These are phyloP conservation scores for Chirona hameri DNA, from an alignment of 2,888 invertebrate species.

Conservation along the genomic window DNA sequence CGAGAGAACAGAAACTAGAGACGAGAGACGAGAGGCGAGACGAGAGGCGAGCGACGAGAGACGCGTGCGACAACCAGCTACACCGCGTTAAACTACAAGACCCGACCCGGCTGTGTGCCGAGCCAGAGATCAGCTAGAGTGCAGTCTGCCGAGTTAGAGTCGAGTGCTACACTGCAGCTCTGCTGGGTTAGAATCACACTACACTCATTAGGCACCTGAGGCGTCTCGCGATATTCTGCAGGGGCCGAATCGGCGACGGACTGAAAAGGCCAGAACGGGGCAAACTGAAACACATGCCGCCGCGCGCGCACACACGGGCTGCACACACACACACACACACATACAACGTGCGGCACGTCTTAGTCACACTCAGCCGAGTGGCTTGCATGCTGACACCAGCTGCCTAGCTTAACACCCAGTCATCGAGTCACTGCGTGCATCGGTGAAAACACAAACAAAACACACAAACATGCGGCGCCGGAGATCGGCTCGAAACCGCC, in stretches of 20 bases:
- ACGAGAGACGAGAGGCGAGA: neutral
- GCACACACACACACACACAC: neutral
- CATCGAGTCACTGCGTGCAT: too few species aligned
- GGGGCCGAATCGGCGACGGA: neutral
- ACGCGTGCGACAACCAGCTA: neutral
- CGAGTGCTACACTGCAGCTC: too few species aligned
- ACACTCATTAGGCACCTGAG: neutral
- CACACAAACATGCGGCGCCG: neutral
- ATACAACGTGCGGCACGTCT: neutral
- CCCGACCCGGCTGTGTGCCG: too few species aligned
- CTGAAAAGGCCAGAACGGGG: neutral
- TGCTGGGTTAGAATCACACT: neutral
- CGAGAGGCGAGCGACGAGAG: neutral
- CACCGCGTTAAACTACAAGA: neutral
- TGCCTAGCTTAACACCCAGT: too few species aligned
- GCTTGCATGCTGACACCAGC: too few species aligned
- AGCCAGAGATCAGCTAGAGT: too few species aligned
- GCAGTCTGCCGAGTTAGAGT: too few species aligned
- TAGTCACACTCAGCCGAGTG: too few species aligned
- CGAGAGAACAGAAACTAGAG: neutral
- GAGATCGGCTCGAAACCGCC: neutral
- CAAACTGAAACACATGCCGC: neutral
- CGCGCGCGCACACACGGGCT: neutral
- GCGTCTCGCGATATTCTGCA: neutral
- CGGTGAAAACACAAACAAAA: neutral